These are phyloP conservation scores for Dendrophyllia cribrosa DNA, from an alignment of 64 coral and sea anemone genomes.

Conservation along the genomic window DNA sequence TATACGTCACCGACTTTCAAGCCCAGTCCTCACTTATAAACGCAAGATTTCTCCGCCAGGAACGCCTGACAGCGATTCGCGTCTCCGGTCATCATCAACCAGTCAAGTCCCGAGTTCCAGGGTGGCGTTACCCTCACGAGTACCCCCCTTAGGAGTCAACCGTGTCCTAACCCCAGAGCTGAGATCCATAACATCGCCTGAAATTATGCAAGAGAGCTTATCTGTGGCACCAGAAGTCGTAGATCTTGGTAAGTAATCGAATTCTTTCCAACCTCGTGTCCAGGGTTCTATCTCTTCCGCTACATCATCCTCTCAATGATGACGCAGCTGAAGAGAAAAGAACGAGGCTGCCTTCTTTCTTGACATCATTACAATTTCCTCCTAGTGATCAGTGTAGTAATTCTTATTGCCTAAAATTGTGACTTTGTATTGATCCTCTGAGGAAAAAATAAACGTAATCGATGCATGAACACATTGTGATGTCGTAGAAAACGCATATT, in stretches of 20 bases:
- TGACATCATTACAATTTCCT: no score
- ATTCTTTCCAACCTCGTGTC: neutral
- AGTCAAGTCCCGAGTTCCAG: neutral
- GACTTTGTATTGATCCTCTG: no score
- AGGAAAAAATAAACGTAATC: no score
- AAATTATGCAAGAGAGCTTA: neutral
- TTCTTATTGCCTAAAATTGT: no score
- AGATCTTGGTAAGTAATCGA: neutral
- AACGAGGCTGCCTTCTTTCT: no score
- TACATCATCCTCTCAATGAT: no score
- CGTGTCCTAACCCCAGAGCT: constrained; percentile 13
- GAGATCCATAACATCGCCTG: neutral
- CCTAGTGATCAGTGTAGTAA: no score
- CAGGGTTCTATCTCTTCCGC: no score
- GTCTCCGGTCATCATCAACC: neutral
- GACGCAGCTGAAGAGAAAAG: no score
- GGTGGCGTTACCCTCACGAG: constrained; percentile 1
- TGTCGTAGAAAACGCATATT: no score
- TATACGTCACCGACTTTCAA: constrained; percentile 21
- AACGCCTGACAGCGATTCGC: constrained; percentile 10
- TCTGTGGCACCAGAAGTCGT: neutral
- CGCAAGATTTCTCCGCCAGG: constrained; percentile 27
- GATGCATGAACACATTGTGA: no score
- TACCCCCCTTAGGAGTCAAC: neutral
- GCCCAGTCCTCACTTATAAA: constrained; percentile 39